Base-by-base conservation (phyloP, 1,140 invertebrate species). In the Anastrepha ludens region DNA sequence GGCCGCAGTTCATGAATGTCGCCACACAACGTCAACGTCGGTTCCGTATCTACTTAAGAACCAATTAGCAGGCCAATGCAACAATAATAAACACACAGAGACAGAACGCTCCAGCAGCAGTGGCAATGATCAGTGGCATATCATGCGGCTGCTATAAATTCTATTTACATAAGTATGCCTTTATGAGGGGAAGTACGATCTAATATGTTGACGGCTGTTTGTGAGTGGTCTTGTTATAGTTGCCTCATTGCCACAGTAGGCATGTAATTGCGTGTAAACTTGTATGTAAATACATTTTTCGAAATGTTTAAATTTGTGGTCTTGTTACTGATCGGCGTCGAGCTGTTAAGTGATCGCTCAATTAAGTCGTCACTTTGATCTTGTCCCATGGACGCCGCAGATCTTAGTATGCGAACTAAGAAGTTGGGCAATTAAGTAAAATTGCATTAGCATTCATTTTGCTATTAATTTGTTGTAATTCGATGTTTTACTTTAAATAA, bases 281-380 rank as follows among this genome's bases (percentile, higher is more conserved):
- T 81, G 74, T 81, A 81, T 81, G 70, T 74, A 29, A 0, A 1
- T 29, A 29, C 29, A 29, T 29, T 29, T 29, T 0, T 74, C 39
- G 0, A 74, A 74, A 74, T 74, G 74, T 55, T 81, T 81, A 55
- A 81, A 55, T 81, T 81, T 81, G 74, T 81, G 74, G 74, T 81
- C 74, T 55, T 81, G 44, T 81, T 81, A 55, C 44, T 81, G 74
- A 81, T 81, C 55, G 74, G 47, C 74, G 44, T 55, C 74, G 74
- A 81, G 74, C 74, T 81, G 74, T 81, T 81, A 81, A 81, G 74
- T 81, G 74, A 81, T 81, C 74, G 74, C 74, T 20, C 74, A 81
- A 81, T 81, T 81, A 81, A 55, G 74, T 81, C 74, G 74, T 81
- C 74, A 55, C 74, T 81, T 81, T 81, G 74, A 81, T 81, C 74